phyloP scores from a whole-genome alignment of 1,140 invertebrate genomes.

The Physella acuta region DNA sequence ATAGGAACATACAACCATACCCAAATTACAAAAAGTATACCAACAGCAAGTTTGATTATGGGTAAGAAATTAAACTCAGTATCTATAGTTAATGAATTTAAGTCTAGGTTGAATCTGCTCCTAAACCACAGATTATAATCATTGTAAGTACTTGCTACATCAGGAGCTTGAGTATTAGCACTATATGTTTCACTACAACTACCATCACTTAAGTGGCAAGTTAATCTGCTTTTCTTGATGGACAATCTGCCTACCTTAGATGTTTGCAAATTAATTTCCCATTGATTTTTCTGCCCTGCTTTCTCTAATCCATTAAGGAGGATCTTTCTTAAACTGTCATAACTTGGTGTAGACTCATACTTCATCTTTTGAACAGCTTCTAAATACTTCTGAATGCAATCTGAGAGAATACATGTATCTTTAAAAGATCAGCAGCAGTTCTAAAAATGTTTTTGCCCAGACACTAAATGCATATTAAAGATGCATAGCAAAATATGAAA shows the following conservation, averaged over 20 bases:
- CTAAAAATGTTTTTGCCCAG: background rate
- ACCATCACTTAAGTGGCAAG: too few relatives aligned
- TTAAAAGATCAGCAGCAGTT: background rate
- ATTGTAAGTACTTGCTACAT: too few relatives aligned
- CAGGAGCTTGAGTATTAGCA: too few relatives aligned
- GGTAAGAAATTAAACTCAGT: too few relatives aligned
- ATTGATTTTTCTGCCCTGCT: conserved; percentile 36
- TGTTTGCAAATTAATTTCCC: conserved; percentile 35
- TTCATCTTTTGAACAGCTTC: conserved; percentile 71
- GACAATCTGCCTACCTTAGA: conserved; percentile 17
- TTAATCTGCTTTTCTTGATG: too few relatives aligned
- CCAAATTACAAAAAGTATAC: too few relatives aligned
- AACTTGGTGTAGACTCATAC: conserved; percentile 75
- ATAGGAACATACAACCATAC: too few relatives aligned
- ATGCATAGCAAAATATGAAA: background rate
- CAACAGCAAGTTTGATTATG: too few relatives aligned
- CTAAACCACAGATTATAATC: too few relatives aligned
- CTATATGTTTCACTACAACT: too few relatives aligned
- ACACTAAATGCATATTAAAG: background rate
- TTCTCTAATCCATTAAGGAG: conserved; percentile 64
- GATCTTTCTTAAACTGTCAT: conserved; percentile 70
- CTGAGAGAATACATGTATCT: conserved; percentile 24
- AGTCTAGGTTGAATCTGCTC: too few relatives aligned
- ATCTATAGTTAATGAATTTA: too few relatives aligned
- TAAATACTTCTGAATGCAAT: conserved; percentile 68